These are phyloP conservation scores for Philhelius pedissequus DNA, from an alignment of 2,888 invertebrate species.

Conservation along the genomic window DNA sequence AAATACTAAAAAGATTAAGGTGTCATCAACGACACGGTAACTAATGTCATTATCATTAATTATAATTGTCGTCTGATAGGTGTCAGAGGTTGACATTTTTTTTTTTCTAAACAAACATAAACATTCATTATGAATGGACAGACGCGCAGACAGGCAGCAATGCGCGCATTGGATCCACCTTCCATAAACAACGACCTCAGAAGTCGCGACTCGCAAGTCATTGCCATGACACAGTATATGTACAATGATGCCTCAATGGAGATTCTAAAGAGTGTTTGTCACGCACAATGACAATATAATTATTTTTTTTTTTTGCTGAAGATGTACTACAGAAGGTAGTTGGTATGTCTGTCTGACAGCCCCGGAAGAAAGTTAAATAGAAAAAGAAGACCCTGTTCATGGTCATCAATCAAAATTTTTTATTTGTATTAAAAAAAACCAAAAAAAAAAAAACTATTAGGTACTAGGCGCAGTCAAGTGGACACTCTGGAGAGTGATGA, in stretches of 20 bases:
- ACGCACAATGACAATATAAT: constrained; percentile 41
- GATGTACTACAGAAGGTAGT: neutral
- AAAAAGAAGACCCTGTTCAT: constrained; percentile 1
- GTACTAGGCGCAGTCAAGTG: constrained; percentile 55
- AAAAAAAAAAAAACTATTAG: constrained; percentile 42
- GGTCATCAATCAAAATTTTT: constrained; percentile 56
- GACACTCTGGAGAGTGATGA: constrained; percentile 25
- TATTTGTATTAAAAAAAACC: constrained; percentile 4
- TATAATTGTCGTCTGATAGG: constrained; percentile 53
- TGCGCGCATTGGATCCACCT: neutral
- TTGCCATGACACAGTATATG: too few species aligned
- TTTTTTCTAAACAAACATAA: neutral
- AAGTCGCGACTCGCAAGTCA: neutral
- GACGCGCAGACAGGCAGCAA: neutral
- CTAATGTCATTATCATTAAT: constrained; percentile 58
- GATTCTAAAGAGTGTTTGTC: constrained; percentile 43
- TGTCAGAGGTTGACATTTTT: constrained; percentile 52
- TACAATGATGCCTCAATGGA: neutral
- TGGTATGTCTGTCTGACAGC: neutral
- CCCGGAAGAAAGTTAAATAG: constrained; percentile 15
- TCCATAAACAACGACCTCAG: neutral
- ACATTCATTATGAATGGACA: constrained; percentile 3
- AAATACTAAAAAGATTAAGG: constrained; percentile 8
- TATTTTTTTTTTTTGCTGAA: constrained; percentile 27
- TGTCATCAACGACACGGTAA: constrained; percentile 26